Percentiles rank a stretch among this genome's conserved stretches.
Conservation (phyloP, 2,113 vertebrate genomes). For the Prunella himalayana region DNA sequence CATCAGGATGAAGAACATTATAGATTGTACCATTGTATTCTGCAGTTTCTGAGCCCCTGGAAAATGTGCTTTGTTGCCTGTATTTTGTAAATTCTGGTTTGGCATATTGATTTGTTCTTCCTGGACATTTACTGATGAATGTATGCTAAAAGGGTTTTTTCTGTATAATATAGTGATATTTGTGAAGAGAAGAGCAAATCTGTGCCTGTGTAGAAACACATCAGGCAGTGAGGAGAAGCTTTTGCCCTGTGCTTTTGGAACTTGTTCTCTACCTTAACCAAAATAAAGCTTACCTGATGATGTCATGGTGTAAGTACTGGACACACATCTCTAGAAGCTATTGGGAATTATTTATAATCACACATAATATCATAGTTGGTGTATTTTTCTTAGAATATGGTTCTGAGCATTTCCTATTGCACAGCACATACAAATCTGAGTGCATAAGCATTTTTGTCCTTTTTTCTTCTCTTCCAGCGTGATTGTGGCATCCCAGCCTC, state of each 20-base stretch:
- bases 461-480: not conserved
- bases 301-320: not conserved
- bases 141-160: not conserved
- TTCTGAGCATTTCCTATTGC: not conserved
- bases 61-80: not conserved
- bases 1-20: not conserved
- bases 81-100: not conserved
- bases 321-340: accelerated
- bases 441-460: not conserved
- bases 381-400: not conserved
- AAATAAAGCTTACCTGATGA: not conserved
- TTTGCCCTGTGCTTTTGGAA: not conserved
- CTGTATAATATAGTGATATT: not conserved
- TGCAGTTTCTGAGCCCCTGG: not conserved
- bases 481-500: not conserved
- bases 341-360: not conserved
- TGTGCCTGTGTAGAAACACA: not conserved
- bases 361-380: not conserved
- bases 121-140: not conserved
- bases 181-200: not conserved
- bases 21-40: not conserved
- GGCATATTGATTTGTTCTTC: not conserved
- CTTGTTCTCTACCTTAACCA: not conserved
- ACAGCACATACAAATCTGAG: not conserved
- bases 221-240: not conserved